Conservation (phyloP, 2,888 invertebrate genomes). For the Panzeria rudis region DNA sequence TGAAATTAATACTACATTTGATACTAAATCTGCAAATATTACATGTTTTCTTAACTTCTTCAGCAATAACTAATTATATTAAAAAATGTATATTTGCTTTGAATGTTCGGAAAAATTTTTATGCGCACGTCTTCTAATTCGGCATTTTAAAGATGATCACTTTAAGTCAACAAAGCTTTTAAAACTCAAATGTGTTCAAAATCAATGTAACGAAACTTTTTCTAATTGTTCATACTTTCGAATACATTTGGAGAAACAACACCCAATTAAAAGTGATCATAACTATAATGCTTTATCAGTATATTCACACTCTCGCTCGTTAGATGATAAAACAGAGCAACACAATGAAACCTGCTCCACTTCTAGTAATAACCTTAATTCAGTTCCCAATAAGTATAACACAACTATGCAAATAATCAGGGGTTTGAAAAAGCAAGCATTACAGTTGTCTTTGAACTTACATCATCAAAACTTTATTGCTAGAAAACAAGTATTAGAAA, state of each 20-base stretch:
- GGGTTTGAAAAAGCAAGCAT: not conserved
- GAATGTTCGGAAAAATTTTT: constrained; percentile 23
- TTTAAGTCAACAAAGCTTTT: constrained; percentile 26
- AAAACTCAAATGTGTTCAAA: constrained; percentile 2
- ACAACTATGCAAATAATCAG: too few relatives aligned
- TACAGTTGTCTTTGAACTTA: not conserved
- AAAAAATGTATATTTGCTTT: constrained; percentile 24
- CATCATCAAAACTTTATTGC: constrained; percentile 10
- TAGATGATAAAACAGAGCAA: too few relatives aligned
- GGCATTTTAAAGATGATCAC: constrained; percentile 18
- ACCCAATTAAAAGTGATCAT: not conserved
- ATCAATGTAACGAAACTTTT: constrained; percentile 3
- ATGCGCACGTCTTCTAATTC: constrained; percentile 13
- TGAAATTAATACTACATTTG: constrained; percentile 40
- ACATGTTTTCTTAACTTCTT: constrained; percentile 24
- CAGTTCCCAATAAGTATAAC: too few relatives aligned
- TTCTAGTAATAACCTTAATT: not conserved
- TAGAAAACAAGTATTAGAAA: too few relatives aligned
- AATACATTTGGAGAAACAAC: constrained; percentile 5
- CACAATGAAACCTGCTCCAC: not conserved
- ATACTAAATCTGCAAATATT: constrained; percentile 43
- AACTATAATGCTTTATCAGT: not conserved
- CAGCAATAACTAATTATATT: constrained; percentile 1
- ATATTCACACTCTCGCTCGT: not conserved
- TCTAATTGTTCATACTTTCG: not conserved